These are phyloP conservation scores for Xiphophorus birchmanni DNA, from an alignment of 2,797 vertebrate species.

Conservation along the genomic window DNA sequence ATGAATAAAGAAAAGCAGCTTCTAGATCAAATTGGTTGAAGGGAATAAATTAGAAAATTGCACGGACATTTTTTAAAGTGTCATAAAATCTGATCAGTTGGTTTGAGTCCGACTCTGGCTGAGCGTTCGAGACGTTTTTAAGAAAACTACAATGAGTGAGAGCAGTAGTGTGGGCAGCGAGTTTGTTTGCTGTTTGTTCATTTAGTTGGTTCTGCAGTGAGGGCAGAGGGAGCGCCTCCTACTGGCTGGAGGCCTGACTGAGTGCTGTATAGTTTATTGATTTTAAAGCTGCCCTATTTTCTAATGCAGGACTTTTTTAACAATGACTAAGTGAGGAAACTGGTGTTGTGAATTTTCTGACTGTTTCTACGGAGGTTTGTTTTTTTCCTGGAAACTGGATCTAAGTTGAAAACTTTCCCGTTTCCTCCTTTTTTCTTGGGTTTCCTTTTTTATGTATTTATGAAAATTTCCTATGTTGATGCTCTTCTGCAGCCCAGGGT, in stretches of 20 bases:
- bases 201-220: constrained; percentile 85
- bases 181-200: constrained; percentile 88
- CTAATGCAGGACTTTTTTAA: constrained; percentile 99
- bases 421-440: constrained; percentile 86
- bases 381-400: constrained; percentile 90
- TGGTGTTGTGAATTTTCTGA: constrained; percentile 97
- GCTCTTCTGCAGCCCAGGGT: constrained; percentile 92
- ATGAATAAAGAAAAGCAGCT: constrained; percentile 80
- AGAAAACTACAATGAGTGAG: constrained; percentile 85
- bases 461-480: constrained; percentile 91
- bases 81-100: constrained; percentile 85
- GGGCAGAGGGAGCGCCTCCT: background rate
- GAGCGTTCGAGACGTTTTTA: constrained; percentile 86
- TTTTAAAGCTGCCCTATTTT: constrained; percentile 99
- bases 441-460: constrained; percentile 92
- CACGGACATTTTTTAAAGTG: constrained; percentile 83
- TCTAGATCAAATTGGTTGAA: constrained; percentile 91
- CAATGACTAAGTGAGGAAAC: constrained; percentile 97
- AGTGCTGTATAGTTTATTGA: constrained; percentile 99
- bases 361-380: constrained; percentile 94
- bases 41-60: constrained; percentile 84
- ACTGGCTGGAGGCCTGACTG: constrained; percentile 59
- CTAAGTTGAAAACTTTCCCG: constrained; percentile 96
- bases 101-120: constrained; percentile 92
- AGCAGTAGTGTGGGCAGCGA: constrained; percentile 98